Evolutionary conservation across 2,888 invertebrate species (phyloP), one percentile per base, ranked within the genome.

Genomic region (Synanthedon myopaeformis): DNA sequence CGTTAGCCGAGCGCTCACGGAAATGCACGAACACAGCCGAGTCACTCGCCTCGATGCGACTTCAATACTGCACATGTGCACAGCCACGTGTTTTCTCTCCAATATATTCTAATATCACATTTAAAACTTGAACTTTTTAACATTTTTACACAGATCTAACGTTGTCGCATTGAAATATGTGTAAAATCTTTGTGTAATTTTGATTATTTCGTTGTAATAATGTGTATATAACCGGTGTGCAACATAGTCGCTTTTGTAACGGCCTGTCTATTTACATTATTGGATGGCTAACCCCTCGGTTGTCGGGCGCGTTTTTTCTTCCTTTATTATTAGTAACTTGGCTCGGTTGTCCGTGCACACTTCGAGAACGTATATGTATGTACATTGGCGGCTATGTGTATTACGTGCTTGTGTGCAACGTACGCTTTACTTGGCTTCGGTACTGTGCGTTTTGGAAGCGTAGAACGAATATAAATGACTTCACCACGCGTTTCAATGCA

Each of bases 281-380:
- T 62, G 66, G 66, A 67, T 66, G 72, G 76, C 14, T 80, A 79
- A 83, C 85, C 85, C 84, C 83, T 85, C 83, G 70, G 59, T 61
- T 59, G 69, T 63, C 61, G 72, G 63, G 69, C 72, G 63, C 63
- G 67, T 83, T 84, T 86, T 85, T 82, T 82, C 80, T 79, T 74
- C 76, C 73, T 78, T 79, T 82, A 84, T 83, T 86, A 84, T 84
- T 84, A 85, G 82, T 82, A 83, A 77, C 76, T 79, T 76, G 74
- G 76, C 74, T 64, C 69, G 60, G 55, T 56, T 58, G 64, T 68
- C 61, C 65, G 64, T 62, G 59, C 61, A 59, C 63, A 59, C 57
- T 55, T 55, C 55, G 55, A 60, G 55, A 52, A 49, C 49, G 56
- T 57, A 56, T 56, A 53, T 56, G 58, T 51, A 28, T 58, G 56